A percentile compares a stretch with the other conserved stretches of the same genome.
These are phyloP conservation scores for Chelonus insularis DNA, from an alignment of 1,140 invertebrate species.

Conservation along the genomic window DNA sequence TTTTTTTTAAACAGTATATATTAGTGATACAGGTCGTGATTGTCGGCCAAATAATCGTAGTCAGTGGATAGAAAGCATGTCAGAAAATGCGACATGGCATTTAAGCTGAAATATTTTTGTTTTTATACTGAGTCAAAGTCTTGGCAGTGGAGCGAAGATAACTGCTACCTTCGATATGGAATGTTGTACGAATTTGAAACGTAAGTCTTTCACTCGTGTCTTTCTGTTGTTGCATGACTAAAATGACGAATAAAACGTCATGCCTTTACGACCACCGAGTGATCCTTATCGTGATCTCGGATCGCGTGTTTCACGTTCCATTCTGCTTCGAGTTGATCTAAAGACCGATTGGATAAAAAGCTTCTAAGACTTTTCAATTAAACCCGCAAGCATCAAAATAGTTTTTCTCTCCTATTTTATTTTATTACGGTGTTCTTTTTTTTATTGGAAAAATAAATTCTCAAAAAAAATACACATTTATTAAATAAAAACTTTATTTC, in stretches of 20 bases:
- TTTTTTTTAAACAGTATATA: constrained; percentile 6
- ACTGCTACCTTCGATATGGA: not conserved
- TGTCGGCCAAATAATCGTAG: constrained; percentile 20
- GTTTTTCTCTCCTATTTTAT: not conserved
- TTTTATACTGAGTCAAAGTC: constrained; percentile 13
- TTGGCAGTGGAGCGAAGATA: constrained; percentile 11
- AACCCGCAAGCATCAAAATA: not conserved
- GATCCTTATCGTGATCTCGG: constrained; percentile 25
- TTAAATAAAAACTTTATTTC: too few relatives aligned
- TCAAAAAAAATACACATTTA: too few relatives aligned
- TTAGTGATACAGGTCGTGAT: constrained; percentile 22
- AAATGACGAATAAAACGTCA: constrained; percentile 21
- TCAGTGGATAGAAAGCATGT: constrained; percentile 22
- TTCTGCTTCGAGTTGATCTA: constrained; percentile 22
- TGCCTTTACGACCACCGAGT: constrained; percentile 15
- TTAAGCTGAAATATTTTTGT: constrained; percentile 25
- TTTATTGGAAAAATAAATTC: too few relatives aligned
- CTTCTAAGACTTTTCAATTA: constrained; percentile 24
- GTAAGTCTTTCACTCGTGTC: not conserved
- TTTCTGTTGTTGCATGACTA: constrained; percentile 12
- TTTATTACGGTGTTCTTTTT: not conserved
- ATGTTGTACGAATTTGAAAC: constrained; percentile 12
- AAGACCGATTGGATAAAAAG: constrained; percentile 25
- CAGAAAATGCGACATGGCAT: constrained; percentile 29
- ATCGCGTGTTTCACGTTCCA: constrained; percentile 25